Percentiles rank a stretch among this genome's conserved stretches.
Evolutionary conservation across 2,888 invertebrate species (phyloP).

Genomic region (Phrixothrix hirtus): DNA sequence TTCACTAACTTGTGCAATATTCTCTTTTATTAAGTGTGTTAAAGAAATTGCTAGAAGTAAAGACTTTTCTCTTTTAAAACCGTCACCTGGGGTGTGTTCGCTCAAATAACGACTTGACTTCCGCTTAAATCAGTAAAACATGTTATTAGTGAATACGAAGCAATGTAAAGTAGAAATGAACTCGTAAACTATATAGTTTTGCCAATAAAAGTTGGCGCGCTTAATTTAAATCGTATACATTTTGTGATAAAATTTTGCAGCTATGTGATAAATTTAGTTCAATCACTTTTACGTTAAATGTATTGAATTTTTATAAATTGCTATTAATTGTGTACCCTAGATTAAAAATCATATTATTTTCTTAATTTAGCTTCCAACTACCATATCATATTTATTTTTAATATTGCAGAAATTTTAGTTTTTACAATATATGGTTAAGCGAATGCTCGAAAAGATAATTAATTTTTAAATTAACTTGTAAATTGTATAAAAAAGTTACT

Average conservation of each 20-base stretch:
- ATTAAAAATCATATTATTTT: no score
- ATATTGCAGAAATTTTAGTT: no score
- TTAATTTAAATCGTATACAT: constrained; percentile 22
- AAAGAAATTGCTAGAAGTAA: constrained; percentile 2
- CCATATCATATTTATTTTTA: no score
- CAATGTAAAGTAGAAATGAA: constrained; percentile 41
- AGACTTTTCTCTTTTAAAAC: constrained; percentile 38
- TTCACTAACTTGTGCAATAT: no score
- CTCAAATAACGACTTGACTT: constrained; percentile 42
- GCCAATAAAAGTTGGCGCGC: constrained; percentile 35
- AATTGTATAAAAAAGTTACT: background rate
- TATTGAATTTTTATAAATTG: no score
- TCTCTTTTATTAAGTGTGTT: background rate
- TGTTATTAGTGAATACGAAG: constrained; percentile 43
- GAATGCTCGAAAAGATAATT: background rate
- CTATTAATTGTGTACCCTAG: no score
- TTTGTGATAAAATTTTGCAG: no score
- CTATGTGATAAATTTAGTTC: no score
- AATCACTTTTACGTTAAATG: no score
- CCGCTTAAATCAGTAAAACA: constrained; percentile 40
- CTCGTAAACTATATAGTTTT: constrained; percentile 41
- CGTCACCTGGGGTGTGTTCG: constrained; percentile 43
- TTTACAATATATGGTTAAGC: no score
- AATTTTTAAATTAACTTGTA: background rate
- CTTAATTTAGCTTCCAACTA: no score